A percentile compares a stretch with the other conserved stretches of the same genome.
Conservation (phyloP, 2,797 vertebrate species). For the Poecilia velifera region DNA sequence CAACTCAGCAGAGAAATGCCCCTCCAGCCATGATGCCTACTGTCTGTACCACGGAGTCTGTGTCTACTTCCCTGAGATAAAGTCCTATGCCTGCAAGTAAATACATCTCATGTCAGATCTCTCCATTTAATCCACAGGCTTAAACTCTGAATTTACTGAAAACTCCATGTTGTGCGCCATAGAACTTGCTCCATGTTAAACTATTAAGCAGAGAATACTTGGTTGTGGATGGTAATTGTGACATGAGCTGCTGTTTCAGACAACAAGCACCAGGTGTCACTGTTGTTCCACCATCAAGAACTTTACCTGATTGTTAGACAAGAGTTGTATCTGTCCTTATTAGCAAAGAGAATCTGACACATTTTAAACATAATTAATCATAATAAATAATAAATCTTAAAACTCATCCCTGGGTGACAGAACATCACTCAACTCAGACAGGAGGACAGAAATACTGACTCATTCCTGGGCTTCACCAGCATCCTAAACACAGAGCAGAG, state of each 20-base stretch:
- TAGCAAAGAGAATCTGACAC: background rate
- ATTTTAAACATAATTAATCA: background rate
- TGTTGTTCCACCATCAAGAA: constrained; percentile 58
- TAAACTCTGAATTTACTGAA: constrained; percentile 13
- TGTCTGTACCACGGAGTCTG: constrained; percentile 90
- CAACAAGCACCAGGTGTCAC: constrained; percentile 79
- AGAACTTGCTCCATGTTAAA: background rate
- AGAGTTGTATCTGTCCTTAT: background rate
- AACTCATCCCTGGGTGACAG: background rate
- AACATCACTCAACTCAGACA: background rate
- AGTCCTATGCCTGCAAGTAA: constrained; percentile 93
- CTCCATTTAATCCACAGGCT: constrained; percentile 4
- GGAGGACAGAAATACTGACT: background rate
- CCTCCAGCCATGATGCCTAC: constrained; percentile 83
- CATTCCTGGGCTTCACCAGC: background rate
- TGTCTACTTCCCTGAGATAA: constrained; percentile 86
- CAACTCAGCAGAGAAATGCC: constrained; percentile 78
- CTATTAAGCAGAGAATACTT: background rate
- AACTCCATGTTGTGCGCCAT: background rate
- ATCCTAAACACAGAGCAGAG: background rate
- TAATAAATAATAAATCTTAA: background rate
- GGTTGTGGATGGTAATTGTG: background rate
- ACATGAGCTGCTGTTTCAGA: background rate
- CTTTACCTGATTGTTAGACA: background rate
- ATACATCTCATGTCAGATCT: constrained; percentile 43